Evolutionary conservation across 2,113 vertebrate species (phyloP), one percentile per base, ranked within the genome.

Genomic region (Brachypteracias leptosomus): DNA sequence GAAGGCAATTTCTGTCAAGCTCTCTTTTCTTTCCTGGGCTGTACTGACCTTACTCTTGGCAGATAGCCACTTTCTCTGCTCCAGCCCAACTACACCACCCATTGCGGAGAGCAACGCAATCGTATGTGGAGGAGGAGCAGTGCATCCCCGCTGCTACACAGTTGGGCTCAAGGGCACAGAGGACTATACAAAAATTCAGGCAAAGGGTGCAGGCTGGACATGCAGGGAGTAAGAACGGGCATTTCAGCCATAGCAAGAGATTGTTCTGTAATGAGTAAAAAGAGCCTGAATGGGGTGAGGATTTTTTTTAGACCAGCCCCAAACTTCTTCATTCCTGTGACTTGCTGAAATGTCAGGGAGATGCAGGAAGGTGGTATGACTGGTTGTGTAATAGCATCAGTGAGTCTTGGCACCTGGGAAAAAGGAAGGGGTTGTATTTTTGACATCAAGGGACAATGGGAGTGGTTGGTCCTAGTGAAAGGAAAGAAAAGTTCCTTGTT

Each of bases 41-140:
- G 75, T 61, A 54, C 81, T 93, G 91, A 95, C 91, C 93, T 96
- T 95, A 71, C 67, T 80, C 16, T 75, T 95, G 95, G 88, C 93
- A 93, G 70, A 29, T 28, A 12, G 79, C 92, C 79, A 54, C 76
- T 65, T 70, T 44, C 17, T n/a, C 68, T 81, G 16, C 85, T 77
- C 88, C 15, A 3, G 65, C 83, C 83, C 72, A 93, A 80, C 92
- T 82, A 77, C 47, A 2, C 95, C 73, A 74, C 65, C 57, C 85
- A 52, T 86, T 72, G 52, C 1, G 0, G 72, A 77, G 42, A 93
- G 89, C 71, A 85, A n/a, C 0, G 22, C 88, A 80, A 78, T 94
- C 79, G 28, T 51, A 49, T 2, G 14, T 51, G 85, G 90, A 92
- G 94, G 86, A 95, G 90, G 89, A 95, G 89, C 88, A 7, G 24